phyloP scores from a whole-genome alignment of 2,888 invertebrate species.

The Liodrosophila aerea region DNA sequence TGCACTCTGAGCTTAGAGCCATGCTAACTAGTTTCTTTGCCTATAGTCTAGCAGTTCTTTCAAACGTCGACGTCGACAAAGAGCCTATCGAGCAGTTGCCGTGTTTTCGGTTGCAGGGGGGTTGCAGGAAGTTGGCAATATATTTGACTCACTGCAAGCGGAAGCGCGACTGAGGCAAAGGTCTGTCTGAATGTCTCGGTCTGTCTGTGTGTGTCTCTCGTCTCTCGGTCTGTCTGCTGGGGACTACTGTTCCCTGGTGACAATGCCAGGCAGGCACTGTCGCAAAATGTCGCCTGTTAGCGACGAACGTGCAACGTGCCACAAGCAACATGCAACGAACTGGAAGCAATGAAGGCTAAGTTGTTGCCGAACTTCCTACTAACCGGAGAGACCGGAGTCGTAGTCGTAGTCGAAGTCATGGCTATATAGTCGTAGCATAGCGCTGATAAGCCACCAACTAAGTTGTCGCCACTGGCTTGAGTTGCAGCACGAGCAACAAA shows the following conservation, averaged over 20 bases:
- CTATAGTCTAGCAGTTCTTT: slow-evolving; percentile 14
- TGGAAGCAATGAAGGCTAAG: slow-evolving; percentile 76
- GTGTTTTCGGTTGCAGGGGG: slow-evolving; percentile 30
- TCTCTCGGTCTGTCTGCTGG: slow-evolving; percentile 1
- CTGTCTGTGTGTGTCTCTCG: slow-evolving; percentile 5
- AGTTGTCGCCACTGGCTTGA: slow-evolving; percentile 26
- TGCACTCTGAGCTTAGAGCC: background rate
- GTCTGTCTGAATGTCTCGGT: slow-evolving; percentile 13
- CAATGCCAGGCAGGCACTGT: slow-evolving; percentile 51
- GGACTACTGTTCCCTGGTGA: slow-evolving; percentile 38
- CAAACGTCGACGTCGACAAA: slow-evolving; percentile 42
- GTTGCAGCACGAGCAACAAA: slow-evolving; percentile 18
- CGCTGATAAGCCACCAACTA: slow-evolving; percentile 56
- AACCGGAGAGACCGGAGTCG: background rate
- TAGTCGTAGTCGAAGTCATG: slow-evolving; percentile 10
- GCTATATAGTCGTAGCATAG: too few species aligned
- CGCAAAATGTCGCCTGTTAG: slow-evolving; percentile 33
- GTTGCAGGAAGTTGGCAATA: slow-evolving; percentile 79
- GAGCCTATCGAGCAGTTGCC: slow-evolving; percentile 65
- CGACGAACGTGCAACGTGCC: slow-evolving; percentile 13
- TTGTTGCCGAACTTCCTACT: slow-evolving; percentile 60
- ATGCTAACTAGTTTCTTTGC: slow-evolving; percentile 6
- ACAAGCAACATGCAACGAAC: slow-evolving; percentile 55
- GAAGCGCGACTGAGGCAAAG: slow-evolving; percentile 64
- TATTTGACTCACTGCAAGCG: slow-evolving; percentile 78